phyloP scores from a whole-genome alignment of 2,113 vertebrate genomes.

The Dolichallabes microphthalmus region DNA sequence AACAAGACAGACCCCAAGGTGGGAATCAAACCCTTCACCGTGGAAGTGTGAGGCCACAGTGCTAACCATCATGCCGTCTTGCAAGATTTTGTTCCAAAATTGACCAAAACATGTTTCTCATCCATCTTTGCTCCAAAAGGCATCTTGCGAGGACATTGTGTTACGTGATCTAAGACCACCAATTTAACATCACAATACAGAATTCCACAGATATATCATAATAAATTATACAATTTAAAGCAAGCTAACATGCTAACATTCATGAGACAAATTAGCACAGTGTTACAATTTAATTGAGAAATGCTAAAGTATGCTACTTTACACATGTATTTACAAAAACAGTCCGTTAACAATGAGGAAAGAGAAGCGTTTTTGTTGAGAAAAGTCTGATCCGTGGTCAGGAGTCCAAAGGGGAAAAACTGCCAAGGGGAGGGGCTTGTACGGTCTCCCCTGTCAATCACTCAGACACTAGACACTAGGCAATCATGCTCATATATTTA shows the following conservation, averaged over 20 bases:
- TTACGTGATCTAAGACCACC: neutral
- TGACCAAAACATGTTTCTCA: neutral
- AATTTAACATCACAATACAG: neutral
- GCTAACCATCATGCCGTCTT: too few relatives aligned
- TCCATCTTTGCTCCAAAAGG: neutral
- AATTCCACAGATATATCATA: neutral
- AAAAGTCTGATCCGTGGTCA: neutral
- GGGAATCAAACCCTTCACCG: too few relatives aligned
- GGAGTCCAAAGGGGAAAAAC: neutral
- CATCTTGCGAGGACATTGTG: neutral
- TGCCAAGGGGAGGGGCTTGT: neutral
- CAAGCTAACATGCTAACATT: neutral
- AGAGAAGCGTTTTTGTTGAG: neutral
- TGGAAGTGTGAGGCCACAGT: too few relatives aligned
- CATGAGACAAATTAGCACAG: neutral
- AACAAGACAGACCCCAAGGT: too few relatives aligned
- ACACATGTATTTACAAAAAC: neutral
- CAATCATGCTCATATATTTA: neutral
- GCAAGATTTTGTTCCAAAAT: neutral
- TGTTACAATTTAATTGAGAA: neutral
- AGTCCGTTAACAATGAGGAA: neutral
- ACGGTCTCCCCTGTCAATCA: neutral
- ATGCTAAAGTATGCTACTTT: neutral
- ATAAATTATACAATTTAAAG: neutral
- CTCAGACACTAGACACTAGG: neutral